Evolutionary conservation across 2,888 invertebrate genomes (phyloP).

Genomic region (Pycnomerus fuliginosus): DNA sequence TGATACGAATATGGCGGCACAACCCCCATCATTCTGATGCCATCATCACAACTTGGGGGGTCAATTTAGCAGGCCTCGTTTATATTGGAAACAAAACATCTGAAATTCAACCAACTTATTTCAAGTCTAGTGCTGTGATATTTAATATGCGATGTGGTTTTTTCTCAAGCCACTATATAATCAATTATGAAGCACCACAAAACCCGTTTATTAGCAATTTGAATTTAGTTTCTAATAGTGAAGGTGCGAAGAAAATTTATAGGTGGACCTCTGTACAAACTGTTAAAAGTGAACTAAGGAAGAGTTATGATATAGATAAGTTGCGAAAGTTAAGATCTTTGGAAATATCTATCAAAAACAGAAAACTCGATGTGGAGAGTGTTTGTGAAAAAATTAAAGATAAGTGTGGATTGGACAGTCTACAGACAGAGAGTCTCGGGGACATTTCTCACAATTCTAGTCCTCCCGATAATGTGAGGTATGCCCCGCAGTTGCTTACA

Average conservation of each 20-base stretch:
- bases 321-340: slow-evolving; percentile 68
- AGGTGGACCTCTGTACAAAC: slow-evolving; percentile 56
- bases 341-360: slow-evolving; percentile 72
- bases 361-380: slow-evolving; percentile 62
- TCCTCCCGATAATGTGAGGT: slow-evolving; percentile 35
- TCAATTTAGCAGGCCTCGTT: slow-evolving; percentile 80
- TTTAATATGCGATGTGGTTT: slow-evolving; percentile 87
- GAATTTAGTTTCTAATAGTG: slow-evolving; percentile 44
- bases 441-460: slow-evolving; percentile 15
- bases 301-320: slow-evolving; percentile 71
- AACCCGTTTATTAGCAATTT: slow-evolving; percentile 44
- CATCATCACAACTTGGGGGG: slow-evolving; percentile 77
- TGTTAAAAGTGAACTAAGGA: slow-evolving; percentile 63
- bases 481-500: slow-evolving; percentile 49
- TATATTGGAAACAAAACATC: slow-evolving; percentile 70
- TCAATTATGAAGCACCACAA: slow-evolving; percentile 44
- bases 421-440: too few species aligned
- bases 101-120: slow-evolving; percentile 65
- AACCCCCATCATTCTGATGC: slow-evolving; percentile 54
- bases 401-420: slow-evolving; percentile 31
- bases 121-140: slow-evolving; percentile 72
- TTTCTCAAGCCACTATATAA: slow-evolving; percentile 64
- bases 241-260: slow-evolving; percentile 37
- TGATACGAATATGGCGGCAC: slow-evolving; percentile 55
- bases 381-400: slow-evolving; percentile 51